Conservation (phyloP, 2,113 vertebrate species). For the Mormyrus lacerda region DNA sequence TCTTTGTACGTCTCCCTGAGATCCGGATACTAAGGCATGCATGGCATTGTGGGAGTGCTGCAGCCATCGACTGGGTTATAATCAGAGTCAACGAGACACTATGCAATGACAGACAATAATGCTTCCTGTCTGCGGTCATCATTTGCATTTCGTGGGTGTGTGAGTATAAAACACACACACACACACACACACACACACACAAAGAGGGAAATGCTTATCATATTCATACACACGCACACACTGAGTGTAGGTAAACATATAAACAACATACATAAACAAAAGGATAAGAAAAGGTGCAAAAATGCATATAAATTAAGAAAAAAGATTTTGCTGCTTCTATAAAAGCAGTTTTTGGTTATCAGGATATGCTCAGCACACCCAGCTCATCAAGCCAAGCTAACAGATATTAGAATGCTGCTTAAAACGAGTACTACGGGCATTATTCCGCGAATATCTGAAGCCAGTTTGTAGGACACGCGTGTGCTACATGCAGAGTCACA, state of each 20-base stretch:
- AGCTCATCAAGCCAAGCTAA: slow-evolving; percentile 24
- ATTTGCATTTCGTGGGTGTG: background rate
- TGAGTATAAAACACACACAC: background rate
- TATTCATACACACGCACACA: background rate
- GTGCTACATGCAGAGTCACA: slow-evolving; percentile 2
- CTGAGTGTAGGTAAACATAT: background rate
- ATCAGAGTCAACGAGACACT: background rate
- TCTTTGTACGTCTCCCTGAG: background rate
- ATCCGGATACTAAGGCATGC: background rate
- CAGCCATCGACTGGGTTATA: background rate
- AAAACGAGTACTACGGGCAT: background rate
- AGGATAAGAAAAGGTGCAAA: slow-evolving; percentile 29
- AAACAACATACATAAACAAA: slow-evolving; percentile 10
- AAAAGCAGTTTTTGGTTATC: slow-evolving; percentile 29
- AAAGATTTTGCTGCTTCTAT: slow-evolving; percentile 33
- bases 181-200: background rate
- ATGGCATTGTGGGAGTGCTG: background rate
- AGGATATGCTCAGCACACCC: slow-evolving; percentile 62
- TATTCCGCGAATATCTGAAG: background rate
- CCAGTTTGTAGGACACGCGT: slow-evolving; percentile 1
- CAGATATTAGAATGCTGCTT: slow-evolving; percentile 22
- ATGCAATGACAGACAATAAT: background rate
- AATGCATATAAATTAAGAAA: slow-evolving; percentile 49
- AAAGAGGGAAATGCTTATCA: background rate
- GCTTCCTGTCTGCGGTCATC: background rate